A percentile compares a stretch with the other conserved stretches of the same genome.
Conservation (phyloP, 2,888 invertebrate species). For the Cantharis flavilabris region DNA sequence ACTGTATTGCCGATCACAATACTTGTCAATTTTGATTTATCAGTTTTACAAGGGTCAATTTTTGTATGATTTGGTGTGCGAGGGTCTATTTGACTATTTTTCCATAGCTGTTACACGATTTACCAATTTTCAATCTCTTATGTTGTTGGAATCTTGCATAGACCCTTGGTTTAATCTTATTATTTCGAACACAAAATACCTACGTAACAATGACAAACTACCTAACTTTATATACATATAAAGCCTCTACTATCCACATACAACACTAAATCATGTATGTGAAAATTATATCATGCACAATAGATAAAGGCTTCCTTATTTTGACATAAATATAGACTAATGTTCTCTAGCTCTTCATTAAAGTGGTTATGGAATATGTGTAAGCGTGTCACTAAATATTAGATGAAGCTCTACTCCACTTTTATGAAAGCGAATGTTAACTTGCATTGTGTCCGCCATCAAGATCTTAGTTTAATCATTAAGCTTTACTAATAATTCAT, state of each 20-base stretch:
- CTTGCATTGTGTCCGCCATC: background rate
- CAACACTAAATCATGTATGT: background rate
- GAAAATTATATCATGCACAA: background rate
- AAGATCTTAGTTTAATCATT: background rate
- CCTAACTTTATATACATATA: background rate
- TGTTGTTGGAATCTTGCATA: background rate
- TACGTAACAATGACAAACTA: background rate
- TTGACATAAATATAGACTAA: background rate
- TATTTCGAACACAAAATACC: background rate
- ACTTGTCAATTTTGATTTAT: background rate
- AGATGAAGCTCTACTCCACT: background rate
- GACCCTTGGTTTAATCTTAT: background rate
- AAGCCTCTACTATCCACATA: background rate
- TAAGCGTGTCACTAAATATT: background rate
- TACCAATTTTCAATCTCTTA: background rate
- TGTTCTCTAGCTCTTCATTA: background rate
- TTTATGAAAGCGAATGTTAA: background rate
- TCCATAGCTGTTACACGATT: background rate
- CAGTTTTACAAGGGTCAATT: background rate
- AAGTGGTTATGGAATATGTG: background rate
- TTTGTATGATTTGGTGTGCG: background rate
- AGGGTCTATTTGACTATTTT: background rate
- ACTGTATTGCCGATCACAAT: background rate
- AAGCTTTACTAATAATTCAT: background rate
- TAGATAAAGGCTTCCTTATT: background rate